Base-by-base conservation (phyloP, 2,113 vertebrate species). In the Aleadryas rufinucha region DNA sequence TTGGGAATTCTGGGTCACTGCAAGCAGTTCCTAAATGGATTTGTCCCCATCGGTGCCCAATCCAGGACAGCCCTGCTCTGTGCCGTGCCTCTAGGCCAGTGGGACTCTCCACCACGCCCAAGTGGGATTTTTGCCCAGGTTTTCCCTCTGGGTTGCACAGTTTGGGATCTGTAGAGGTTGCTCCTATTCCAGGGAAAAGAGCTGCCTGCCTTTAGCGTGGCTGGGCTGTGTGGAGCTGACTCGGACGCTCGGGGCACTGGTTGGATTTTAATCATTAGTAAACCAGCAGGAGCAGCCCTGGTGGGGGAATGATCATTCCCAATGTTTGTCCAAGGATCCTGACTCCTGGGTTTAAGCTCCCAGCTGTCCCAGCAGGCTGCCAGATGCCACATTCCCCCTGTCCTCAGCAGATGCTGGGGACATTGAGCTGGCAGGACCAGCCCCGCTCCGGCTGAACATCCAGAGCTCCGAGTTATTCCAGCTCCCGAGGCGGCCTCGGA, bases 1-100 rank as follows among this genome's bases (percentile, higher is more conserved):
- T 87, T 91, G 86, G 70, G 39, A 91, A 66, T 89, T 89, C 54
- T 54, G 64, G 93, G 81, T 91, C 65, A 64, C 5, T 56, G 64
- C 42, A 33, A 63, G 42, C 26, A 3, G 27, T 12, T 89, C 89
- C 70, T 61, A 13, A 57, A 83, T 80, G 45, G 74, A 76, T 95
- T 65, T 95, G 77, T 83, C 53, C 85, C 81, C 2, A 13, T 21
- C 61, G 22, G 6, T 71, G 70, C 26, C 66, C 65, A 21, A 39
- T 33, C 72, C 86, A 70, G 65, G 50, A 8, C 4, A 57, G 24
- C 49, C 44, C 16, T 1, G 1, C 41, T 64, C 74, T 75, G 49
- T n/a, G 42, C 70, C 4, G 4, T 18, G 56, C 41, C 49, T 31
- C 65, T 59, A 9, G 22, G 70, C 75, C 47, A 65, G 39, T 6